phyloP scores from a whole-genome alignment of 2,113 vertebrate genomes.

The Peromyscus californicus region DNA sequence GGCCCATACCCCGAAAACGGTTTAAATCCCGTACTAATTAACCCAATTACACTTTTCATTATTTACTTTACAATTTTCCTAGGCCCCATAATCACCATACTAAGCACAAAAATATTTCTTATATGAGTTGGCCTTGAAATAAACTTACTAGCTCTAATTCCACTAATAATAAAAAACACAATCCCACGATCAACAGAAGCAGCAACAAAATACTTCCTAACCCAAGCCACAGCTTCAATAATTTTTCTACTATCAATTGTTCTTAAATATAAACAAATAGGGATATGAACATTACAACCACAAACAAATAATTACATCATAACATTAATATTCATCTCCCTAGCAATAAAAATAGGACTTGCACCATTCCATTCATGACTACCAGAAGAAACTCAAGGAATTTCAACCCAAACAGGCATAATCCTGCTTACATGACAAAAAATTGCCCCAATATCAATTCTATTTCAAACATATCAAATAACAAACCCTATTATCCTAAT shows the following conservation, averaged over 20 bases:
- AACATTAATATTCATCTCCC: not conserved
- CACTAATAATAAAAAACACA: rapidly evolving
- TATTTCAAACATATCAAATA: not conserved
- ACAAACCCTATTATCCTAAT: rapidly evolving
- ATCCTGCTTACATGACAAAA: not conserved
- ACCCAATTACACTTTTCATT: too few species aligned
- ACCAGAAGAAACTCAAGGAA: not conserved
- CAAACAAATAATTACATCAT: not conserved
- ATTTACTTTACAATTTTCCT: too few species aligned
- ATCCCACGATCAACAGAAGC: not conserved
- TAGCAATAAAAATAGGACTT: not conserved
- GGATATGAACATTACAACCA: not conserved
- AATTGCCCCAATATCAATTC: rapidly evolving
- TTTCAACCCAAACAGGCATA: rapidly evolving
- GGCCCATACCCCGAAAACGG: too few species aligned
- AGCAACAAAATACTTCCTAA: not conserved
- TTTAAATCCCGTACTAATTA: too few species aligned
- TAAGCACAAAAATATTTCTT: not conserved
- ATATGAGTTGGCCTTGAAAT: not conserved
- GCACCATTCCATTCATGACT: not conserved
- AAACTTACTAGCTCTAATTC: not conserved
- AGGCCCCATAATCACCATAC: too few species aligned
- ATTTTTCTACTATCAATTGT: rapidly evolving
- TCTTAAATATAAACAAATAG: rapidly evolving
- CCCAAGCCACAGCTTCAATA: not conserved